Base-by-base conservation (phyloP, 2,797 vertebrate genomes). In the Poecilia gillii region DNA sequence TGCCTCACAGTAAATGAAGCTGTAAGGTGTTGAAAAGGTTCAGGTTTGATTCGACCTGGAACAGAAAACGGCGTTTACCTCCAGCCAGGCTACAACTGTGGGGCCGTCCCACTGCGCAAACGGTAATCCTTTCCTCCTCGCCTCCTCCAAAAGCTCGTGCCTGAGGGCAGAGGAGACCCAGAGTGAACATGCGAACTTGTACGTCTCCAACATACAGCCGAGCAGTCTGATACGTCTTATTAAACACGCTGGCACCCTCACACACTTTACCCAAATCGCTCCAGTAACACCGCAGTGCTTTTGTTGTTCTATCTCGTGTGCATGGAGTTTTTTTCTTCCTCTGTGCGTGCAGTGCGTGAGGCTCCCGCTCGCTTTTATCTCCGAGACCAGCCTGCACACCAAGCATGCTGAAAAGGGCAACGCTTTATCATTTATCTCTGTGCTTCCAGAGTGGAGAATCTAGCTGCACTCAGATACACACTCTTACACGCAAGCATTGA, bases 51-150 rank as follows among this genome's bases (percentile, higher is more conserved):
- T 73, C 31, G 28, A 77, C 23, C 33, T 70, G 28, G 3, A n/a
- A 75, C 23, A 46, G 0, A 43, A 41, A 55, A 13, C 31, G 39
- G 23, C 0, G 8, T 81, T 87, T 94, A 99, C 98, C 96, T 99
- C 98, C 84, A 99, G 94, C 98, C 98, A 99, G 2, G 98, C 97
- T 0, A 99, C 98, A 3, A 99, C 98, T 0, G 98, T 99, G 11
- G 98, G 98, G 1, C 98, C 98, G 77, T 99, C 98, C 98, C 98
- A 99, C 75, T 99, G 98, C 9, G 98, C 98, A 86, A 99, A 99
- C 82, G 98, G 98, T 90, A 99, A 96, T 66, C 98, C 98, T 93
- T 98, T 99, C 74, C 98, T 97, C 88, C 98, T 96, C 89, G 98
- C 98, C 91, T 99, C 98, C 93, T 99, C 98, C 91, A 99, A 90